Base-by-base conservation (phyloP, 2,113 vertebrate genomes). In the Scopus umbretta region DNA sequence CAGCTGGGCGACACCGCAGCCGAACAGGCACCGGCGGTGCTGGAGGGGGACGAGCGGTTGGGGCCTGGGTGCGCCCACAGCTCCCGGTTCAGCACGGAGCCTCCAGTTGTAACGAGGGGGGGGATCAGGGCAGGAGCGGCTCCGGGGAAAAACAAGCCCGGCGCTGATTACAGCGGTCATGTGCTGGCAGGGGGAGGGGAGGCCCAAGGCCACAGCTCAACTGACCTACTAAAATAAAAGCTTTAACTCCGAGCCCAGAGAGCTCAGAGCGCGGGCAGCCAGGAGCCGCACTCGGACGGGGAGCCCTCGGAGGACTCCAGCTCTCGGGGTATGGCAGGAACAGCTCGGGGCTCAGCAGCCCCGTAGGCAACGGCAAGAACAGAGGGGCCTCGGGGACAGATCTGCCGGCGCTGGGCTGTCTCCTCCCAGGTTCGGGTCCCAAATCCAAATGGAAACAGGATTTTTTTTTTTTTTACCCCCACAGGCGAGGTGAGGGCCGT, bases 151-250 rank as follows among this genome's bases (percentile, higher is more conserved):
- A 94, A 96, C 79, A 78, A 95, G 73, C 59, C 74, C 26, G 1
- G 74, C 13, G 7, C 79, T 11, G 86, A 94, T 81, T 78, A 56
- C 30, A 67, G 94, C 6, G 3, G 80, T 88, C 96, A 87, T 58
- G 86, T 61, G 93, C 70, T 53, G 55, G 40, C 80, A 72, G 82
- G 82, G 91, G 93, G 88, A 92, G 80, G 94, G 93, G 88, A 94
- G 65, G 94, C 85, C 71, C 88, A 80, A 80, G 88, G 90, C 90
- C 87, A n/a, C 11, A 18, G 92, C 93, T 95, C 85, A 82, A 91
- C 58, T 93, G 88, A 95, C 86, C 96, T 81, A 91, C 67, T 82
- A 88, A 88, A 96, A 84, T 53, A 53, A 86, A 72, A 92, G 94
- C 80, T 63, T 27, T 42, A 30, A 68, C 34, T 36, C 50, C 16